phyloP scores from a whole-genome alignment of 1,140 invertebrate species.

The Formica selysi region DNA sequence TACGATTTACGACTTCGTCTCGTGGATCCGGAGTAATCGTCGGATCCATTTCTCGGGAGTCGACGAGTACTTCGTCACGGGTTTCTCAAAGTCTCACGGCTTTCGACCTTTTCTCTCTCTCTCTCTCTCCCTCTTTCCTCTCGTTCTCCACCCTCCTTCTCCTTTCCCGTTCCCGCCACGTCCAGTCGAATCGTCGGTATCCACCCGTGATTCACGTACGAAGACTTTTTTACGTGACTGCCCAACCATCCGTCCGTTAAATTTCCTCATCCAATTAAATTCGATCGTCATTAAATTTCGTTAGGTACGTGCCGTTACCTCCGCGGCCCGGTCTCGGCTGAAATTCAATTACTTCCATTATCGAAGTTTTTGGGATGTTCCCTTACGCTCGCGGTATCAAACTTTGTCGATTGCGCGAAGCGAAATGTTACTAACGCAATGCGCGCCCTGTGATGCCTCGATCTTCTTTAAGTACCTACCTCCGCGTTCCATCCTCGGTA shows the following conservation, averaged over 20 bases:
- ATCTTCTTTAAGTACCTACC: not conserved
- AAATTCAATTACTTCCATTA: constrained; percentile 65
- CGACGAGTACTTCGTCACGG: constrained; percentile 62
- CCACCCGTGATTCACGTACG: constrained; percentile 52
- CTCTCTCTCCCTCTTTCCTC: not conserved
- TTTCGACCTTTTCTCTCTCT: constrained; percentile 43
- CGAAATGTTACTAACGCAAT: constrained; percentile 52
- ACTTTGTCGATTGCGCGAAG: constrained; percentile 48
- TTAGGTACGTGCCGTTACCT: constrained; percentile 63
- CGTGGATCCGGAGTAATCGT: constrained; percentile 61
- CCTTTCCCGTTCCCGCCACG: not conserved
- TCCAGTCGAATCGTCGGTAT: constrained; percentile 3
- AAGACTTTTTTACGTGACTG: constrained; percentile 63
- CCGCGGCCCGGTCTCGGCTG: constrained; percentile 33
- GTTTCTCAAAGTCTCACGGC: constrained; percentile 61
- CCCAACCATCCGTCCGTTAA: constrained; percentile 61
- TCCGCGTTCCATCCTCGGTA: not conserved
- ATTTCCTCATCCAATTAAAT: constrained; percentile 64
- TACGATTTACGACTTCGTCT: constrained; percentile 60
- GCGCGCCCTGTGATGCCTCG: constrained; percentile 21
- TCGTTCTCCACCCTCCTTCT: too few relatives aligned
- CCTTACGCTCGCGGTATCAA: constrained; percentile 58
- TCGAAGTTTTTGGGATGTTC: constrained; percentile 60
- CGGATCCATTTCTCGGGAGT: constrained; percentile 64
- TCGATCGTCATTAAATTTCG: constrained; percentile 64